Evolutionary conservation across 2,113 vertebrate genomes (phyloP).

Genomic region (Anolis sagrei): DNA sequence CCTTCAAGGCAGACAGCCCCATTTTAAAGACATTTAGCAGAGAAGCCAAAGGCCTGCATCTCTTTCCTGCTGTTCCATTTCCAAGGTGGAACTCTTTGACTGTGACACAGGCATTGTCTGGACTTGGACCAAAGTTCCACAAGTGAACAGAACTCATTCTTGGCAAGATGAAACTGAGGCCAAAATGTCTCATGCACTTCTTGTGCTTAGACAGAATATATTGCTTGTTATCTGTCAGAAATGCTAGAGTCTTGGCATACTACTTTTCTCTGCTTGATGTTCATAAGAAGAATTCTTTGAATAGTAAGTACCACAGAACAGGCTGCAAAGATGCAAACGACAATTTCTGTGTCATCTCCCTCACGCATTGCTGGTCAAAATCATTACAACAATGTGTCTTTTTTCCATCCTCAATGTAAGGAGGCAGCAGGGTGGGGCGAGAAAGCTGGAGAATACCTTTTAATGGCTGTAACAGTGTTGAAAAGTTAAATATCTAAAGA

Average conservation of each 20-base stretch:
- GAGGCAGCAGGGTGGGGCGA: not conserved
- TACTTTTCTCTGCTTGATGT: slow-evolving; percentile 57
- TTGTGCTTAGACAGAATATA: slow-evolving; percentile 56
- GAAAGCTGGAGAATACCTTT: not conserved
- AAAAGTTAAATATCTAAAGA: not conserved
- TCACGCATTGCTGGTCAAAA: not conserved
- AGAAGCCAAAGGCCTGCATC: not conserved
- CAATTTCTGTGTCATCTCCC: not conserved
- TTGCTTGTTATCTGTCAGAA: slow-evolving; percentile 57
- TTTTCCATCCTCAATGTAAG: not conserved
- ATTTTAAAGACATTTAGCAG: not conserved
- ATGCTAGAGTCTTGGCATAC: slow-evolving; percentile 42
- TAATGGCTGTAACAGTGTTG: too few relatives aligned
- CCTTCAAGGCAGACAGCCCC: not conserved
- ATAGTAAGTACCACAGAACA: slow-evolving; percentile 40
- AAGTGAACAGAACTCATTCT: not conserved
- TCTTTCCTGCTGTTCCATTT: slow-evolving; percentile 32
- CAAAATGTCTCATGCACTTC: slow-evolving; percentile 62
- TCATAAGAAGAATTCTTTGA: slow-evolving; percentile 50
- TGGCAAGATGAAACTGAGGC: slow-evolving; percentile 38
- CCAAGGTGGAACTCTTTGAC: slow-evolving; percentile 40
- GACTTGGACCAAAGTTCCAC: not conserved
- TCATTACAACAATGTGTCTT: not conserved
- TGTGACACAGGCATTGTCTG: not conserved
- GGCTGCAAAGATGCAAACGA: not conserved